Conservation (phyloP, 1,140 invertebrate species). For the Brachionus angularis region DNA sequence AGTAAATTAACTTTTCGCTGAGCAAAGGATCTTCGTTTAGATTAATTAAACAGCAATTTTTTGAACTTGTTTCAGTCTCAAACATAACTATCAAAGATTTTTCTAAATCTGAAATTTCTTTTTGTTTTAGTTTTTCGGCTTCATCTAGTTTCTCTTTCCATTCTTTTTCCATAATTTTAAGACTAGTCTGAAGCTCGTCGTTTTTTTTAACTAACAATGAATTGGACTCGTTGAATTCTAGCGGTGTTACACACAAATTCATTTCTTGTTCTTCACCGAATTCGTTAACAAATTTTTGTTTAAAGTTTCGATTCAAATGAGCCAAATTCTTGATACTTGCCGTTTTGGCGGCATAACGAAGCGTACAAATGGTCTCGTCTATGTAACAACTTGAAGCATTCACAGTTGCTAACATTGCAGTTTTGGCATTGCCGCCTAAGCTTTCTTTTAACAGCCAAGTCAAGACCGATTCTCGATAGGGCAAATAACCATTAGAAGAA, state of each 20-base stretch:
- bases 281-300: constrained; percentile 7
- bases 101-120: constrained; percentile 53
- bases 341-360: constrained; percentile 67
- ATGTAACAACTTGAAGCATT: constrained; percentile 72
- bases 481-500: constrained; percentile 57
- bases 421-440: constrained; percentile 85
- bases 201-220: constrained; percentile 57
- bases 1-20: constrained; percentile 67
- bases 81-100: constrained; percentile 55
- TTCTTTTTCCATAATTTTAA: constrained; percentile 16
- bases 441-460: constrained; percentile 86
- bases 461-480: constrained; percentile 81
- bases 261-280: constrained; percentile 20
- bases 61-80: constrained; percentile 16
- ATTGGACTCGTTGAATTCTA: constrained; percentile 48
- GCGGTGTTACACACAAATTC: background rate
- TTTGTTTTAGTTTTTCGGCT: constrained; percentile 49
- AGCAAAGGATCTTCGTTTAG: constrained; percentile 68
- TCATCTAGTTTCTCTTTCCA: constrained; percentile 41
- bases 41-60: constrained; percentile 61
- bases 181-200: constrained; percentile 44
- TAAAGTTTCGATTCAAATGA: constrained; percentile 38
- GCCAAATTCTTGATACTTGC: constrained; percentile 30
- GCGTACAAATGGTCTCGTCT: constrained; percentile 76
- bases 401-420: constrained; percentile 80